Evolutionary conservation across 1,140 invertebrate species (phyloP).

Genomic region (Megalopta genalis): DNA sequence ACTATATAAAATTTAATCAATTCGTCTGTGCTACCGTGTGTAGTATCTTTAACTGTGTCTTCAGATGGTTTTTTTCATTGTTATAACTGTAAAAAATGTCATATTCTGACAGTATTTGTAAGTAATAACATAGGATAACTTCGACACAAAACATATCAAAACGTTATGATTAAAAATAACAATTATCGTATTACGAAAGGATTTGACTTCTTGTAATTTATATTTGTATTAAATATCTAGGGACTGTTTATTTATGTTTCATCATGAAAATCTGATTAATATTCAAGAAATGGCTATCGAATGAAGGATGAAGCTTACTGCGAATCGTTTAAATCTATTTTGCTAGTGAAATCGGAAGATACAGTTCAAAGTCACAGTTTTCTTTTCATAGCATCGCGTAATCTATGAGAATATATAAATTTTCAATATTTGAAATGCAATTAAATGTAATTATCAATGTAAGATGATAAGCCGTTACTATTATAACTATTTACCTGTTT

Average conservation of each 20-base stretch:
- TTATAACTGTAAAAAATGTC: not conserved
- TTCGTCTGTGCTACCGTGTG: not conserved
- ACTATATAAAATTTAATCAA: constrained; percentile 12
- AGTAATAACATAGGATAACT: not conserved
- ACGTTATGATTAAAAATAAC: constrained; percentile 33
- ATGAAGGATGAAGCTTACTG: too few species aligned
- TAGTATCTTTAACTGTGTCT: constrained; percentile 34
- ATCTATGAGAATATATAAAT: constrained; percentile 30
- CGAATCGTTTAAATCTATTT: not conserved
- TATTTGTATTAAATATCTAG: not conserved
- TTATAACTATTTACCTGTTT: constrained; percentile 44
- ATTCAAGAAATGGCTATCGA: too few species aligned
- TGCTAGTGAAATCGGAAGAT: constrained; percentile 37
- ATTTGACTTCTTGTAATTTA: not conserved
- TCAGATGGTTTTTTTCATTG: constrained; percentile 38
- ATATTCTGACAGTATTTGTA: constrained; percentile 16
- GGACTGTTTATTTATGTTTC: constrained; percentile 6
- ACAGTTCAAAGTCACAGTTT: constrained; percentile 27
- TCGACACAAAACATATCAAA: constrained; percentile 52
- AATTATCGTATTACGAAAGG: not conserved
- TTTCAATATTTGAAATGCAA: constrained; percentile 41
- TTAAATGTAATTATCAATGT: constrained; percentile 45
- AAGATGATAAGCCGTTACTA: constrained; percentile 39
- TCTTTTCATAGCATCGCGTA: constrained; percentile 35
- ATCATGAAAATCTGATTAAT: not conserved